phyloP scores from a whole-genome alignment of 1,140 invertebrate species.

The Scaptomyza pallida region DNA sequence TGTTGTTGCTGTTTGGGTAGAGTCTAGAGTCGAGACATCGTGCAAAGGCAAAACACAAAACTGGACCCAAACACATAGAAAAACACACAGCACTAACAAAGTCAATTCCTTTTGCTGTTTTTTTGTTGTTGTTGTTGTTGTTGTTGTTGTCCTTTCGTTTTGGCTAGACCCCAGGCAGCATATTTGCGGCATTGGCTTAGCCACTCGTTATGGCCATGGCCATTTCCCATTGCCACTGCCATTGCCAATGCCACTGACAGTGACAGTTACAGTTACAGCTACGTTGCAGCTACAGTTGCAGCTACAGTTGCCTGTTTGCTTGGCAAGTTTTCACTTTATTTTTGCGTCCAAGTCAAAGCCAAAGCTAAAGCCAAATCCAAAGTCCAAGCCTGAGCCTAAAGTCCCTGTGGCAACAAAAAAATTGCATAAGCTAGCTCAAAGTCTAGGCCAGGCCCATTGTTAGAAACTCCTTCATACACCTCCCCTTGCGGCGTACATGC shows the following conservation, averaged over 20 bases:
- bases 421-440: constrained; percentile 67
- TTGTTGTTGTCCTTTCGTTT: constrained; percentile 22
- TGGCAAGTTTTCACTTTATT: constrained; percentile 74
- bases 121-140: background rate
- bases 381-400: constrained; percentile 66
- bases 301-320: constrained; percentile 9
- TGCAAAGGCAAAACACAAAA: background rate
- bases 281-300: constrained; percentile 6
- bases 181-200: constrained; percentile 58
- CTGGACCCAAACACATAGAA: background rate
- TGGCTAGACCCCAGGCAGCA: constrained; percentile 36
- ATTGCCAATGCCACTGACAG: constrained; percentile 59
- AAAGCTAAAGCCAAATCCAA: constrained; percentile 54
- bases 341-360: constrained; percentile 55
- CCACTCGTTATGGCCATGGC: background rate
- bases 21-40: constrained; percentile 23
- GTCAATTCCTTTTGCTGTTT: constrained; percentile 36
- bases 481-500: constrained; percentile 34
- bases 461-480: constrained; percentile 11
- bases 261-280: constrained; percentile 7
- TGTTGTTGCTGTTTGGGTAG: constrained; percentile 36
- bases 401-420: constrained; percentile 51
- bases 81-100: constrained; percentile 6
- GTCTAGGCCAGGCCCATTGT: constrained; percentile 65
- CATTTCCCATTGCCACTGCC: constrained; percentile 1